These are phyloP conservation scores for Fragum fragum DNA, from an alignment of 2,888 invertebrate species.

Conservation along the genomic window DNA sequence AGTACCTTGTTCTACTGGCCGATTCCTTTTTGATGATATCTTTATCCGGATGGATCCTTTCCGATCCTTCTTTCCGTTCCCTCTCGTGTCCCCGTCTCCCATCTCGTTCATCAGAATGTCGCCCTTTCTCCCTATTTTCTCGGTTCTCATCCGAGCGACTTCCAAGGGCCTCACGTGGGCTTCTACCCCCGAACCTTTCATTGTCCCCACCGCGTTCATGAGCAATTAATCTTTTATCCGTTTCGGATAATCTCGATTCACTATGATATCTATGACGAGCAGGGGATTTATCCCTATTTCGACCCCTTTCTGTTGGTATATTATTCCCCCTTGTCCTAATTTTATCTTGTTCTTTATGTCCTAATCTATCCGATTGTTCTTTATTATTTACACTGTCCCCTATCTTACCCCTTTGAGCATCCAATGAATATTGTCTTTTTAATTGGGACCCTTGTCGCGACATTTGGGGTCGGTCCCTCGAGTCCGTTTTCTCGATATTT, in stretches of 20 bases:
- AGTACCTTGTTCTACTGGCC: conserved; percentile 56
- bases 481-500: conserved; percentile 76
- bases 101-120: conserved; percentile 63
- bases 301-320: conserved; percentile 71
- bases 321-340: conserved; percentile 75
- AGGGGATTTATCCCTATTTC: conserved; percentile 78
- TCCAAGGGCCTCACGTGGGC: conserved; percentile 62
- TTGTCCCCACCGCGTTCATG: conserved; percentile 70
- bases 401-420: conserved; percentile 74
- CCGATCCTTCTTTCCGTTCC: conserved; percentile 57
- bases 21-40: conserved; percentile 67
- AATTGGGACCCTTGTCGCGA: conserved; percentile 82
- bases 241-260: conserved; percentile 78
- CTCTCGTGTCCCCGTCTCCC: conserved; percentile 51
- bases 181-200: conserved; percentile 69
- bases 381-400: conserved; percentile 49
- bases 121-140: conserved; percentile 64
- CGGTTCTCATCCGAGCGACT: conserved; percentile 61
- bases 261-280: conserved; percentile 78
- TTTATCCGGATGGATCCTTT: conserved; percentile 55
- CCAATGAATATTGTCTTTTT: conserved; percentile 83
- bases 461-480: conserved; percentile 74
- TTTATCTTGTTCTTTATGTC: conserved; percentile 69
- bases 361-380: conserved; percentile 39
- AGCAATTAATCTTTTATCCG: conserved; percentile 74